Conservation (phyloP, 1,140 invertebrate species). For the Bombus picipes region DNA sequence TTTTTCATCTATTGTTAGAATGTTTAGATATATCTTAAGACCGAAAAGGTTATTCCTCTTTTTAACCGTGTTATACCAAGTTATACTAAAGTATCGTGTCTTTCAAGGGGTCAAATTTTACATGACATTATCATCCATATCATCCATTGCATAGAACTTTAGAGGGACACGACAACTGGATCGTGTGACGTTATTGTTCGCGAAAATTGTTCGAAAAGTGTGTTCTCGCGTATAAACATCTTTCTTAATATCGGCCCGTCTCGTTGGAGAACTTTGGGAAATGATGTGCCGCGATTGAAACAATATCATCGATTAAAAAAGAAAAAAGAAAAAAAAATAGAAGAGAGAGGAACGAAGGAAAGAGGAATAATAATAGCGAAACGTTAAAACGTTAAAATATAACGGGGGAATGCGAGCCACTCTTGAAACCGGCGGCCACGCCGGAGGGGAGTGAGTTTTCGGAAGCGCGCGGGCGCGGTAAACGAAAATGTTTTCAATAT, state of each 20-base stretch:
- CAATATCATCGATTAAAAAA: neutral
- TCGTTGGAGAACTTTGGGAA: neutral
- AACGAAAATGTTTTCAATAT: slow-evolving; percentile 69
- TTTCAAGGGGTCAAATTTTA: no score
- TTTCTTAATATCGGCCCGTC: neutral
- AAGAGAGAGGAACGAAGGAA: no score
- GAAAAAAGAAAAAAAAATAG: neutral
- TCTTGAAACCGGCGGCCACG: neutral
- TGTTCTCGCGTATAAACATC: no score
- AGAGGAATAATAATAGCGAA: slow-evolving; percentile 43
- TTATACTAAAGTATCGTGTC: no score
- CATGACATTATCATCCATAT: no score
- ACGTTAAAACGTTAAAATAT: slow-evolving; percentile 38
- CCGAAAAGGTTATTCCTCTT: no score
- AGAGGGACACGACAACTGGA: neutral
- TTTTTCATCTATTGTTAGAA: no score
- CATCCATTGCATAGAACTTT: no score
- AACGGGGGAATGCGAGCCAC: neutral
- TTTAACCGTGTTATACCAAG: no score
- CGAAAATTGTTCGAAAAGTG: neutral
- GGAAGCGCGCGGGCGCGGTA: slow-evolving; percentile 41
- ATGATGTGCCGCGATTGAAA: neutral
- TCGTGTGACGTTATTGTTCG: neutral
- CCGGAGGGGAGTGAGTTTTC: slow-evolving; percentile 25
- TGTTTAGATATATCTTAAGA: no score